Evolutionary conservation across 2,113 vertebrate genomes (phyloP).

Genomic region (Motacilla alba): DNA sequence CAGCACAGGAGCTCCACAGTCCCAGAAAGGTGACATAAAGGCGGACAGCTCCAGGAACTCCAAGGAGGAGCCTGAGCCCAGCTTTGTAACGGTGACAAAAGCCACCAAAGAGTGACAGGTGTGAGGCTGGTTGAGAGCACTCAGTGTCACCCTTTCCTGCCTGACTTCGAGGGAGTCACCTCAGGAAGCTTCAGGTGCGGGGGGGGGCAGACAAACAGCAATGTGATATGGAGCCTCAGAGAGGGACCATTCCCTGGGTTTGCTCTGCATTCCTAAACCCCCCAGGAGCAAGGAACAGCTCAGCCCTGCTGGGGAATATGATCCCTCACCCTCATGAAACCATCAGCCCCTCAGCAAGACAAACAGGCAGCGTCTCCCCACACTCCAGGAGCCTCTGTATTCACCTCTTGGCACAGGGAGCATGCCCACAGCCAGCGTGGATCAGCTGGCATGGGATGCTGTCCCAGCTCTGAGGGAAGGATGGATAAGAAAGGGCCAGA

Average conservation of each 20-base stretch:
- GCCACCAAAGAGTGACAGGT: background rate
- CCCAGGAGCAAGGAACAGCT: background rate
- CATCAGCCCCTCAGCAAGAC: background rate
- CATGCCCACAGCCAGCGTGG: background rate
- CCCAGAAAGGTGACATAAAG: background rate
- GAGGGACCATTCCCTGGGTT: background rate
- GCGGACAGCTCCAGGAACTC: background rate
- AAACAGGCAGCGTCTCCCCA: rapidly evolving
- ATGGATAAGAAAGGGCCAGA: background rate
- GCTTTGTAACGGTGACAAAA: background rate
- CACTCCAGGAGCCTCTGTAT: background rate
- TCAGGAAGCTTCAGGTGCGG: background rate
- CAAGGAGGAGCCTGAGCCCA: background rate
- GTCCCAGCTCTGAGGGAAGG: background rate
- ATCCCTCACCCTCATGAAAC: rapidly evolving
- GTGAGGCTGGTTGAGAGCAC: background rate
- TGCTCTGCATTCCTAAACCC: background rate
- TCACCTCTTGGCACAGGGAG: background rate
- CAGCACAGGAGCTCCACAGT: background rate
- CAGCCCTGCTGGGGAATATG: background rate
- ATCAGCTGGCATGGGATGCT: background rate
- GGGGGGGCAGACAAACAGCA: background rate
- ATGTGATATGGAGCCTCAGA: background rate
- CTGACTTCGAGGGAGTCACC: rapidly evolving
- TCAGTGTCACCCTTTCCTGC: background rate